Evolutionary conservation across 1,140 invertebrate species (phyloP), one percentile per base, ranked within the genome.

Genomic region (Drosophila tropicalis): DNA sequence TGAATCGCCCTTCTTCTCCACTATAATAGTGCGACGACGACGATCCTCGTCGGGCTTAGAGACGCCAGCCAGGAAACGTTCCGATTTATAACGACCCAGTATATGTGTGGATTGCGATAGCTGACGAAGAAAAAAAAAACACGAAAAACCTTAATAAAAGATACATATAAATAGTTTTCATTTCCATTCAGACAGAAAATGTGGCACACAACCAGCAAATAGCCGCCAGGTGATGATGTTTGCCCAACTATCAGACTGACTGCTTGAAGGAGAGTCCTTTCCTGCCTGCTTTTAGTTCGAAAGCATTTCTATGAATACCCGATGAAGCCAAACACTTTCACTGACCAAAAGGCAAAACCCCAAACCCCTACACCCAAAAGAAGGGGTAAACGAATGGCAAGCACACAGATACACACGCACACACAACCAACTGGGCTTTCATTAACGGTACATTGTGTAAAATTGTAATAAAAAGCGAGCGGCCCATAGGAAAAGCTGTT

Each of bases 1-100:
- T 10, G 96, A 96, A n/a, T 96, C 96, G 92, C 96, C 96, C 85
- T 96, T 96, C 93, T 98, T 97, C 90, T 98, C 96, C 1, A 98
- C 95, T 62, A 99, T 98, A 9, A 98, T 98, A 3, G 97, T 96
- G 25, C 97, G 94, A 54, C 97, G 93, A 29, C 96, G 92, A 57
- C 96, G 94, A 90, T 98, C 97, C 81, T 98, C 97, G 72, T 97
- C 96, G 1, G 95, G 95, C 89, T 97, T 96, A 15, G 95, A 94
- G 7, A 51, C 44, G 17, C 44, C 44, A 22, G 94, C 93, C 51
- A 95, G 94, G 41, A 95, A 94, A 19, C 97, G 94, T 87, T 98
- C 97, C 7, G 96, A 95, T 86, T 97, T 97, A 40, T 97, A 94
- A 56, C 96, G 94, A 83, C 97, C 96, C 79, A 98, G 93, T 66